phyloP scores from a whole-genome alignment of 2,797 vertebrate species.

The Melanogrammus aeglefinus region DNA sequence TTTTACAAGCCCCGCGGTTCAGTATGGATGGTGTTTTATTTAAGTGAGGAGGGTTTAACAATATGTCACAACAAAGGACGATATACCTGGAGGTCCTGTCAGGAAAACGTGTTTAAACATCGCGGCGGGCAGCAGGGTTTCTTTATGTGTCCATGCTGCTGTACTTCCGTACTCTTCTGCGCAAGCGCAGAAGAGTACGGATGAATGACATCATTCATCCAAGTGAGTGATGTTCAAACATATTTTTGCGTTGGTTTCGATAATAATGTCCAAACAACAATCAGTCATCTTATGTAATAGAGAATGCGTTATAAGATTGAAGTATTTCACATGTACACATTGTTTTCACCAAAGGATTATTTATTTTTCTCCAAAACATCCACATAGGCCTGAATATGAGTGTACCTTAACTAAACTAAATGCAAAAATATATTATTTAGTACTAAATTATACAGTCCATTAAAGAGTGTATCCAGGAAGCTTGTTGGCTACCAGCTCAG shows the following conservation, averaged over 20 bases:
- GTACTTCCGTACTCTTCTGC: constrained; percentile 49
- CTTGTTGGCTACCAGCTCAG: constrained; percentile 81
- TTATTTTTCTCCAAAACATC: not conserved
- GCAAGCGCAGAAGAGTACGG: too few species aligned
- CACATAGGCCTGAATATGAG: not conserved
- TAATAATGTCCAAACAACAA: not conserved
- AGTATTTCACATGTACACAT: not conserved
- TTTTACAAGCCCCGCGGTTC: not conserved
- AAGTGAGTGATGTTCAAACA: not conserved
- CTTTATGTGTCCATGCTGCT: not conserved
- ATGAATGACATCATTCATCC: not conserved
- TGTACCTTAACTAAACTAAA: not conserved
- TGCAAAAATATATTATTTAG: not conserved
- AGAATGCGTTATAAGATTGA: not conserved
- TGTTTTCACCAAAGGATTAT: not conserved
- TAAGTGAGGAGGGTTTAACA: not conserved
- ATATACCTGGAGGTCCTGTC: constrained; percentile 82
- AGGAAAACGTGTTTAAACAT: constrained; percentile 82
- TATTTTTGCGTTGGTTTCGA: not conserved
- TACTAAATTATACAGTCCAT: constrained; percentile 21
- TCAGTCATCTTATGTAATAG: not conserved
- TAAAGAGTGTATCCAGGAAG: constrained; percentile 90
- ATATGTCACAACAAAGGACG: not conserved
- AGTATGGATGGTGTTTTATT: not conserved
- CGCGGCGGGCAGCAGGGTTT: not conserved